Conservation (phyloP, 2,888 invertebrate species). For the Bombylius major region DNA sequence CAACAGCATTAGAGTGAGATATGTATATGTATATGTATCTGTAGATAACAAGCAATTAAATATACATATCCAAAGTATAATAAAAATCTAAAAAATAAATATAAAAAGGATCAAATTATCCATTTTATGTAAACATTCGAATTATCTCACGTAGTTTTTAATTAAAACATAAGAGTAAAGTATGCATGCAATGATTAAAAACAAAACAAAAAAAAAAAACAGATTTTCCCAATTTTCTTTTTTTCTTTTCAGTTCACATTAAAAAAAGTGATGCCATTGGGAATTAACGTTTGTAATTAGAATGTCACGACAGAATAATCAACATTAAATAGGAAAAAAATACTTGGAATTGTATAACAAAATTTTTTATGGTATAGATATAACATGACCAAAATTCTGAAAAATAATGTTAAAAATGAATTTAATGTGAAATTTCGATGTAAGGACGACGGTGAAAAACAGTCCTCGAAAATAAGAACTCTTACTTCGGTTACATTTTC, state of each 20-base stretch:
- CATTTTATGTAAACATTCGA: conserved; percentile 9
- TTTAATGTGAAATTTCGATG: conserved; percentile 2
- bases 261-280: neutral
- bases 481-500: too few species aligned
- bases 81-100: neutral
- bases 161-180: conserved; percentile 4
- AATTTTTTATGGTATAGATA: too few species aligned
- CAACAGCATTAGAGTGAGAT: neutral
- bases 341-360: too few species aligned
- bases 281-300: conserved; percentile 5
- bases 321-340: neutral
- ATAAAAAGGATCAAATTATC: conserved; percentile 11
- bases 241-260: neutral
- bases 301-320: conserved; percentile 1
- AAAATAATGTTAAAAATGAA: too few species aligned
- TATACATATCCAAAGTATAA: conserved; percentile 2
- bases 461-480: too few species aligned
- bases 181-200: too few species aligned
- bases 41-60: neutral
- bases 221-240: neutral
- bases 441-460: neutral
- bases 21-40: neutral
- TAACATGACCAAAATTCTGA: too few species aligned
- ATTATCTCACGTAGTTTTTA: conserved; percentile 12
- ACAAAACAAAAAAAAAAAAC: neutral